These are phyloP conservation scores for Orestias chungarensis DNA, from an alignment of 2,797 vertebrate genomes.

Conservation along the genomic window DNA sequence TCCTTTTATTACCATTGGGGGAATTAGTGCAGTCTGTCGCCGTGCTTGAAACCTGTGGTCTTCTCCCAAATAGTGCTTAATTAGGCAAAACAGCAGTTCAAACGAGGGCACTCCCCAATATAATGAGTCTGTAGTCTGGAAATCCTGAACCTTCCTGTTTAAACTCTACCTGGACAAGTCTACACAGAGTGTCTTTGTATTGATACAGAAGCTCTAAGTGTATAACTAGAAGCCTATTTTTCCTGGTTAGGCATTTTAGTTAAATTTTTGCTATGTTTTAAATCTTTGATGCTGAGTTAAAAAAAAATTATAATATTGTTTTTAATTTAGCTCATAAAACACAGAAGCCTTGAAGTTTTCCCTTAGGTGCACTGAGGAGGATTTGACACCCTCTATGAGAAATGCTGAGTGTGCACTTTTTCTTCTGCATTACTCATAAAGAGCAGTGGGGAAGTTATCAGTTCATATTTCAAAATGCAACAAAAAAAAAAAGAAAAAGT, in stretches of 20 bases:
- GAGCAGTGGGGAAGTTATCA: conserved; percentile 49
- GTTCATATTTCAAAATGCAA: conserved; percentile 49
- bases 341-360: conserved; percentile 57
- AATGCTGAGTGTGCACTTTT: conserved; percentile 60
- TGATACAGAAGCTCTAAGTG: conserved; percentile 26
- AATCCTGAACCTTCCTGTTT: conserved; percentile 46
- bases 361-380: conserved; percentile 29
- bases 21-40: conserved; percentile 48
- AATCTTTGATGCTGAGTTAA: conserved; percentile 23
- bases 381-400: conserved; percentile 23
- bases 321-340: conserved; percentile 51
- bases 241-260: conserved; percentile 28
- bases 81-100: conserved; percentile 47
- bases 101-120: conserved; percentile 49
- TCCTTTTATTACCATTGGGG: conserved; percentile 50
- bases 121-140: conserved; percentile 37
- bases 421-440: conserved; percentile 58
- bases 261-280: conserved; percentile 41
- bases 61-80: conserved; percentile 42
- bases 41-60: conserved; percentile 52
- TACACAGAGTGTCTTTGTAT: conserved; percentile 36
- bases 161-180: conserved; percentile 33
- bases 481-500: too few species aligned
- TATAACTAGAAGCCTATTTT: conserved; percentile 27
- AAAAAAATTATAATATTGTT: conserved; percentile 26